These are phyloP conservation scores for Deroplatys truncata DNA, from an alignment of 2,888 invertebrate species.

Conservation along the genomic window DNA sequence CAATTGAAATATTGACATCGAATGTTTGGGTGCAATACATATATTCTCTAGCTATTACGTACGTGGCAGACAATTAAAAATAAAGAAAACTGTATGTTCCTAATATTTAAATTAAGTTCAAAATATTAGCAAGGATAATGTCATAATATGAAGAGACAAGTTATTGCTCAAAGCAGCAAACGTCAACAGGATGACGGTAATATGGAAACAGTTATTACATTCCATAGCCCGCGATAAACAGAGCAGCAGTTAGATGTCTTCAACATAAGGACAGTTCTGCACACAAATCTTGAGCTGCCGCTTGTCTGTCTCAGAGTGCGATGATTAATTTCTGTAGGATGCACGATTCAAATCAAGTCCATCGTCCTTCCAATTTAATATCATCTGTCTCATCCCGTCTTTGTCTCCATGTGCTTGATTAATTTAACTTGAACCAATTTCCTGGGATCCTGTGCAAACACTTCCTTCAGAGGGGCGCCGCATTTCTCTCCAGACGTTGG, in stretches of 20 bases:
- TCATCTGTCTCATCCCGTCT: neutral
- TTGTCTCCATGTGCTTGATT: neutral
- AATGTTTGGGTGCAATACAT: too few species aligned
- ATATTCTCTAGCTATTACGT: too few species aligned
- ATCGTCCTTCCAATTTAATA: neutral
- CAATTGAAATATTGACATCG: too few species aligned
- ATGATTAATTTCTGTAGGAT: neutral
- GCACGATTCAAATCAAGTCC: neutral
- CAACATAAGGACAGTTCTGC: neutral
- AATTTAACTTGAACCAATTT: neutral
- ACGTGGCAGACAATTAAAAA: too few species aligned
- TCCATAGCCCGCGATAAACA: neutral
- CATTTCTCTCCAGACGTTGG: neutral
- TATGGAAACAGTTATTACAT: neutral
- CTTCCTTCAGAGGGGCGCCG: neutral
- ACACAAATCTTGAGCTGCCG: neutral
- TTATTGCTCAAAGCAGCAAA: neutral
- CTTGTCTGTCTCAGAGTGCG: neutral
- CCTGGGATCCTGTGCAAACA: neutral
- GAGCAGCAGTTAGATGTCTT: neutral
- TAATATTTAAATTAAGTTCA: too few species aligned
- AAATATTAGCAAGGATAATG: neutral
- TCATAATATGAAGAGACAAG: neutral
- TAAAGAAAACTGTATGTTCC: too few species aligned
- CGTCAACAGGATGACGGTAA: neutral